Conservation (phyloP, 92 coral and sea anemone genomes). For the Phymanthus crucifer region DNA sequence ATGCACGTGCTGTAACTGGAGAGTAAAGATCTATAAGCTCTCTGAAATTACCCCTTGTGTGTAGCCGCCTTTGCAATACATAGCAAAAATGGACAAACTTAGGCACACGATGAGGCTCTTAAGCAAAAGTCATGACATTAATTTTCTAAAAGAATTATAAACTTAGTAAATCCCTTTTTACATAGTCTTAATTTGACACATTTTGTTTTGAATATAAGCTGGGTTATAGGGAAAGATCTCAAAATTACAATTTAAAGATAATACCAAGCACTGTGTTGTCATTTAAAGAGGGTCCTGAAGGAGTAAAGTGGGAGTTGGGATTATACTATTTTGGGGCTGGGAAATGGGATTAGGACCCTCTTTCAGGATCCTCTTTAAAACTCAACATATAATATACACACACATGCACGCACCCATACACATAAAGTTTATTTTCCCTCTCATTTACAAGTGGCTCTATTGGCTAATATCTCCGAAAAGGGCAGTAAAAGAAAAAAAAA, state of each 20-base stretch:
- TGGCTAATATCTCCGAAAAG: no score
- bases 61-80: background rate
- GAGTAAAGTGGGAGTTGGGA: no score
- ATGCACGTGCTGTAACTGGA: slow-evolving; percentile 5
- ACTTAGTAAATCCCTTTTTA: background rate
- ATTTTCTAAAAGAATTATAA: background rate
- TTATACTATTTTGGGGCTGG: no score
- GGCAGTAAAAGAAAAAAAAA: slow-evolving; percentile 6
- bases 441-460: no score
- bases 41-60: background rate
- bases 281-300: no score
- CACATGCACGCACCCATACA: no score
- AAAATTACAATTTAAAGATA: slow-evolving; percentile 1
- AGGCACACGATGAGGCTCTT: slow-evolving; percentile 4
- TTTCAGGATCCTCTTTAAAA: no score
- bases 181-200: background rate
- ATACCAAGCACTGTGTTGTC: background rate
- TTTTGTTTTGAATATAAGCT: background rate
- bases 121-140: background rate
- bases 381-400: no score
- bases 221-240: background rate
- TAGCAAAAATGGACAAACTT: background rate
- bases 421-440: no score
- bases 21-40: background rate
- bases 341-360: no score